Percentiles rank a stretch among this genome's conserved stretches.
Evolutionary conservation across 2,113 vertebrate genomes (phyloP).

Genomic region (Parus major): DNA sequence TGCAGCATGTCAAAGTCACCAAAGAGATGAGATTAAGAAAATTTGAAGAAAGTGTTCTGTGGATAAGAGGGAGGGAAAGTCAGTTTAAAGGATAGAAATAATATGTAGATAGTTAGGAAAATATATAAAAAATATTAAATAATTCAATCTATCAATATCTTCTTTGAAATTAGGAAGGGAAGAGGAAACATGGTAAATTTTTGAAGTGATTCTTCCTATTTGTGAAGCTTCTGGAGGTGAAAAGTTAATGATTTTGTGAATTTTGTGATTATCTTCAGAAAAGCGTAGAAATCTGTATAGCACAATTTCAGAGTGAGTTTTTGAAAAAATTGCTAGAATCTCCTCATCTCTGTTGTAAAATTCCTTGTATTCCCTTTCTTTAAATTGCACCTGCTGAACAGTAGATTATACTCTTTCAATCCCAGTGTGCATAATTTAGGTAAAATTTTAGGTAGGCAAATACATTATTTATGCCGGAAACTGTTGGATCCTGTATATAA

Average conservation of each 20-base stretch:
- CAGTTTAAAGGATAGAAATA: neutral
- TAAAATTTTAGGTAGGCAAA: neutral
- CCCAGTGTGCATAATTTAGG: neutral
- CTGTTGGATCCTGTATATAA: slow-evolving; percentile 25
- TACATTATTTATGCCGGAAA: slow-evolving; percentile 51
- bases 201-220: neutral
- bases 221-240: neutral
- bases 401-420: neutral
- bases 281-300: neutral
- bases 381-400: neutral
- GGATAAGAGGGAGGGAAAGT: neutral
- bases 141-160: neutral
- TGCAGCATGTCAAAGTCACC: neutral
- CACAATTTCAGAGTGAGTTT: neutral
- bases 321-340: neutral
- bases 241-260: neutral
- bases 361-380: neutral
- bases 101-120: neutral
- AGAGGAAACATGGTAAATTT: neutral
- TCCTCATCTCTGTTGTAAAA: neutral
- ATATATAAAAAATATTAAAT: neutral
- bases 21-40: neutral
- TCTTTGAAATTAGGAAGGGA: neutral
- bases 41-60: neutral
- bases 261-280: neutral